Percentiles rank a stretch among this genome's conserved stretches.
Evolutionary conservation across 1,140 invertebrate species (phyloP).

Genomic region (Harpegnathos saltator): DNA sequence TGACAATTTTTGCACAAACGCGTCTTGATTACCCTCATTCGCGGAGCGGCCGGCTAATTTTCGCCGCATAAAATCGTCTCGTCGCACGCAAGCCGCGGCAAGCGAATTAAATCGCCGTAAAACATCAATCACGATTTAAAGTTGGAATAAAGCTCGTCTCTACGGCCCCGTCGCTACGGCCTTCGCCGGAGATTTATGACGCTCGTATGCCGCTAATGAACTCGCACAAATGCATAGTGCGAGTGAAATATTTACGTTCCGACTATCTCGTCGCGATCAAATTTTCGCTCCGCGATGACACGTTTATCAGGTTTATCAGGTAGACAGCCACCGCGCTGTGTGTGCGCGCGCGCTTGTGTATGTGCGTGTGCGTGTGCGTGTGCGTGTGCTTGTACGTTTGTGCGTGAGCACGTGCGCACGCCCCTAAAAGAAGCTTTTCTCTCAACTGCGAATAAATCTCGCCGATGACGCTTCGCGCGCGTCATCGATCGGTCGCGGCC

Average conservation of each 20-base stretch:
- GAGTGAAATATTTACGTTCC: slow-evolving; percentile 21
- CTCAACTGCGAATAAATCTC: slow-evolving; percentile 51
- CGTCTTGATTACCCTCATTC: neutral
- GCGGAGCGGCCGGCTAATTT: no score
- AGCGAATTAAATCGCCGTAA: slow-evolving; percentile 19
- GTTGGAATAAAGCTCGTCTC: slow-evolving; percentile 14
- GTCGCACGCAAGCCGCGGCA: neutral
- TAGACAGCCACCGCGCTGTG: slow-evolving; percentile 14
- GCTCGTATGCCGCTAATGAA: slow-evolving; percentile 12
- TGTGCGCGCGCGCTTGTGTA: neutral
- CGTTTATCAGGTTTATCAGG: slow-evolving; percentile 53
- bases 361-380: no score
- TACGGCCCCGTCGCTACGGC: neutral
- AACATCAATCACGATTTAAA: slow-evolving; percentile 32
- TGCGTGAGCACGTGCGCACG: no score
- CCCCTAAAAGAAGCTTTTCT: neutral
- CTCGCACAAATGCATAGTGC: neutral
- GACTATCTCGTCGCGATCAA: slow-evolving; percentile 26
- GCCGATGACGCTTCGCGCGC: slow-evolving; percentile 30
- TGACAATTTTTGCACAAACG: neutral
- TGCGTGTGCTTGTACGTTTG: neutral
- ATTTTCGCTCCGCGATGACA: slow-evolving; percentile 36
- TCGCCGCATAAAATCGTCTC: neutral
- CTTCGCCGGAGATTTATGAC: slow-evolving; percentile 6
- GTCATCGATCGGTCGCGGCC: slow-evolving; percentile 46